Evolutionary conservation across 1,140 invertebrate species (phyloP).

Genomic region (Acromyrmex charruanus): DNA sequence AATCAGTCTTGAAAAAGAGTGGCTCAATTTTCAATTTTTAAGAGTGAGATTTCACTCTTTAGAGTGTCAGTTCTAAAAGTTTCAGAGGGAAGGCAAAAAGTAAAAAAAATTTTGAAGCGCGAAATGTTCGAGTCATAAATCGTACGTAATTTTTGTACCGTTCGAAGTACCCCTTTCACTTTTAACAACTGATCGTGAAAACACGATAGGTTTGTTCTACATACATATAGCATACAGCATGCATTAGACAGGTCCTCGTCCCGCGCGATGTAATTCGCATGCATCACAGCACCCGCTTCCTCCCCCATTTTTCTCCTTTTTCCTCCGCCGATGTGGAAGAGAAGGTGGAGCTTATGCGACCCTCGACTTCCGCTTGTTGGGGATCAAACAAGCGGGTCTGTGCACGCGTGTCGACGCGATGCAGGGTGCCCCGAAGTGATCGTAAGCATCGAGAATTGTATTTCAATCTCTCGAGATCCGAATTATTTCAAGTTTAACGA

Average conservation of each 20-base stretch:
- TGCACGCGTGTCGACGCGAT: constrained; percentile 1
- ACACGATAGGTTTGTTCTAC: not conserved
- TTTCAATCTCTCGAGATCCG: not conserved
- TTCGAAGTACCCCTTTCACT: not conserved
- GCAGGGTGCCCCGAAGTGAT: constrained; percentile 39
- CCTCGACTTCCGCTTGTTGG: constrained; percentile 56
- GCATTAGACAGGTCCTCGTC: constrained; percentile 29
- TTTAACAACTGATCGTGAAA: not conserved
- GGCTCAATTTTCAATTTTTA: no score
- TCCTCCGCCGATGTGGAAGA: constrained; percentile 46
- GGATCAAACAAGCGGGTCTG: constrained; percentile 49
- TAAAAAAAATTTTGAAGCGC: not conserved
- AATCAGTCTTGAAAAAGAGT: no score
- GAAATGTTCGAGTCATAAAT: not conserved
- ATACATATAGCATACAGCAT: not conserved
- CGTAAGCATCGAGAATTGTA: not conserved
- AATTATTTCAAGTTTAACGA: not conserved
- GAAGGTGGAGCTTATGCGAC: constrained; percentile 56
- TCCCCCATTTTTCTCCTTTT: constrained; percentile 37
- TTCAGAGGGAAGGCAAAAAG: not conserved
- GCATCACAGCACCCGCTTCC: not conserved
- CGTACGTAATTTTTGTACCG: not conserved
- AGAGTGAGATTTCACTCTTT: no score
- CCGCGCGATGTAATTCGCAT: constrained; percentile 42
- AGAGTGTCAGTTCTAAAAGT: no score